Evolutionary conservation across 2,113 vertebrate species (phyloP).

Genomic region (Coturnix japonica): DNA sequence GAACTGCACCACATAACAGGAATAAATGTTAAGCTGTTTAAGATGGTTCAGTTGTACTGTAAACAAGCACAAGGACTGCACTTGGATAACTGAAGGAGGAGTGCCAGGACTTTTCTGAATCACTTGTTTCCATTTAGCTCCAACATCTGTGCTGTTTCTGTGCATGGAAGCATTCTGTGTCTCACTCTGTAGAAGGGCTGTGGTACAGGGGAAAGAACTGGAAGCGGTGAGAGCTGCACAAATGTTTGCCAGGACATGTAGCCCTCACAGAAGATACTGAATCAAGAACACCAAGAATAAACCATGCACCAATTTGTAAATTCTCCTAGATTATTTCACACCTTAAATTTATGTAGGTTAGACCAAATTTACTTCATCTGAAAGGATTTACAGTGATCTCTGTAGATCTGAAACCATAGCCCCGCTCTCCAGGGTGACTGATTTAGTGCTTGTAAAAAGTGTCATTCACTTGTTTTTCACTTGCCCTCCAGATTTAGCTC

Average conservation of each 20-base stretch:
- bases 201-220: not conserved
- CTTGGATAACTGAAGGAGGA: not conserved
- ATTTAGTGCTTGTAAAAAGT: not conserved
- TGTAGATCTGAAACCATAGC: not conserved
- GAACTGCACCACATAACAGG: not conserved
- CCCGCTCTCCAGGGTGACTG: not conserved
- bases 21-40: not conserved
- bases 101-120: not conserved
- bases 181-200: not conserved
- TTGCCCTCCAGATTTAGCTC: not conserved
- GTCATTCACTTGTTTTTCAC: not conserved
- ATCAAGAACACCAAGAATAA: not conserved
- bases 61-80: not conserved
- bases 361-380: not conserved
- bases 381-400: not conserved
- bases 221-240: not conserved
- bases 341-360: not conserved
- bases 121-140: not conserved
- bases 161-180: not conserved
- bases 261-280: not conserved
- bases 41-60: not conserved
- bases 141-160: not conserved
- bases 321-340: not conserved
- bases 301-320: not conserved
- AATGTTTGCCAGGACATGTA: not conserved